These are phyloP conservation scores for Salvelinus namaycush DNA, from an alignment of 2,113 vertebrate genomes.

Conservation along the genomic window DNA sequence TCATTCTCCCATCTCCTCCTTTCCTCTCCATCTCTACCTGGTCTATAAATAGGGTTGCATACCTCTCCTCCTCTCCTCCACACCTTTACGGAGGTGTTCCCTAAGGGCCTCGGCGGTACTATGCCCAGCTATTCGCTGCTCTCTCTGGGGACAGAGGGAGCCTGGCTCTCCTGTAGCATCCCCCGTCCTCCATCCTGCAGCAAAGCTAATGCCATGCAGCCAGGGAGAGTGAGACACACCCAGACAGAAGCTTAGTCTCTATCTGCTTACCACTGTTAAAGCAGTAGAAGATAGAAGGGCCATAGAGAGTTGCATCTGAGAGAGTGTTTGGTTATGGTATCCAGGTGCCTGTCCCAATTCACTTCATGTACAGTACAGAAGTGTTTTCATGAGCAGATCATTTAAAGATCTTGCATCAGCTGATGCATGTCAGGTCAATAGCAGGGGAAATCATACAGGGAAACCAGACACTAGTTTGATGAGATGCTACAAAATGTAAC, in stretches of 20 bases:
- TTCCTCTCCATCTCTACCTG: conserved; percentile 43
- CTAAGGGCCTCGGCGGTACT: conserved; percentile 49
- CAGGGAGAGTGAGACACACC: conserved; percentile 28
- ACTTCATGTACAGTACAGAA: no score
- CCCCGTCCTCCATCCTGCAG: conserved; percentile 65
- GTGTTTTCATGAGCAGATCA: no score
- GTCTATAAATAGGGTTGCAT: conserved; percentile 61
- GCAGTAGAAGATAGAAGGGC: neutral
- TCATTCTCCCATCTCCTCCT: conserved; percentile 4
- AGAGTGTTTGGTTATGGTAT: no score
- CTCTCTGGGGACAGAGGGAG: conserved; percentile 52
- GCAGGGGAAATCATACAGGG: neutral
- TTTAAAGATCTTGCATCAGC: no score
- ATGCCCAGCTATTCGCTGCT: conserved; percentile 46
- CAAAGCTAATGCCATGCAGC: conserved; percentile 45
- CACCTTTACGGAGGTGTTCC: conserved; percentile 55
- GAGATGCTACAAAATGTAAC: no score
- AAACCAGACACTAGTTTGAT: no score
- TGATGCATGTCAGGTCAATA: neutral
- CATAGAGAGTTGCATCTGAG: no score
- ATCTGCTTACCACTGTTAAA: neutral
- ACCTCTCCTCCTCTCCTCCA: conserved; percentile 50
- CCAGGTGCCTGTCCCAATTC: no score
- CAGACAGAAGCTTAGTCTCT: conserved; percentile 2
- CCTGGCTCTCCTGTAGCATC: conserved; percentile 51